Percentiles rank a stretch among this genome's conserved stretches.
Evolutionary conservation across 2,888 invertebrate genomes (phyloP).

Genomic region (Ferrisia virgata): DNA sequence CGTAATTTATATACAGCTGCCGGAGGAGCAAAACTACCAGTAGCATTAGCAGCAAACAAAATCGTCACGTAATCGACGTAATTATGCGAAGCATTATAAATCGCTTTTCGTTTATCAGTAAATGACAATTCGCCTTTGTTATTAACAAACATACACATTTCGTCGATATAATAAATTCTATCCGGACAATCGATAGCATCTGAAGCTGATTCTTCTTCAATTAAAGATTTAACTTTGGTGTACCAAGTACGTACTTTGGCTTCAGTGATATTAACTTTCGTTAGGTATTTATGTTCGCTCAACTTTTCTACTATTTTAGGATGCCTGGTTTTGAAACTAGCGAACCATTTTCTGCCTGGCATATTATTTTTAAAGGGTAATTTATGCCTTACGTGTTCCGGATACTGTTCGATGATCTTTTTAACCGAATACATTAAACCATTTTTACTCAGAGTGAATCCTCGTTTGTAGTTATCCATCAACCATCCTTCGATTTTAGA

Average conservation of each 20-base stretch:
- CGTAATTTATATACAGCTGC: constrained; percentile 49
- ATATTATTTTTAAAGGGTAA: constrained; percentile 36
- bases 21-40: constrained; percentile 49
- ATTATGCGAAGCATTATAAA: constrained; percentile 48
- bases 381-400: not conserved
- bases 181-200: constrained; percentile 48
- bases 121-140: constrained; percentile 47
- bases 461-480: constrained; percentile 47
- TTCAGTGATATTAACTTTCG: constrained; percentile 25
- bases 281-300: not conserved
- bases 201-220: constrained; percentile 46
- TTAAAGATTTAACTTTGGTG: constrained; percentile 45
- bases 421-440: constrained; percentile 48
- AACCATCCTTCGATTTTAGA: constrained; percentile 48
- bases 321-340: constrained; percentile 48
- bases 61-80: constrained; percentile 49
- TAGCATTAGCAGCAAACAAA: constrained; percentile 49
- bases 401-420: constrained; percentile 46
- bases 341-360: constrained; percentile 48
- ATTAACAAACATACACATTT: constrained; percentile 49
- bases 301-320: constrained; percentile 44
- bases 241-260: constrained; percentile 49
- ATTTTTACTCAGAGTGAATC: constrained; percentile 49
- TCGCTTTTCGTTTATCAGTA: constrained; percentile 48
- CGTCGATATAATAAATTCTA: constrained; percentile 50